Evolutionary conservation across 1,140 invertebrate genomes (phyloP).

Genomic region (Acyrthosiphon pisum): DNA sequence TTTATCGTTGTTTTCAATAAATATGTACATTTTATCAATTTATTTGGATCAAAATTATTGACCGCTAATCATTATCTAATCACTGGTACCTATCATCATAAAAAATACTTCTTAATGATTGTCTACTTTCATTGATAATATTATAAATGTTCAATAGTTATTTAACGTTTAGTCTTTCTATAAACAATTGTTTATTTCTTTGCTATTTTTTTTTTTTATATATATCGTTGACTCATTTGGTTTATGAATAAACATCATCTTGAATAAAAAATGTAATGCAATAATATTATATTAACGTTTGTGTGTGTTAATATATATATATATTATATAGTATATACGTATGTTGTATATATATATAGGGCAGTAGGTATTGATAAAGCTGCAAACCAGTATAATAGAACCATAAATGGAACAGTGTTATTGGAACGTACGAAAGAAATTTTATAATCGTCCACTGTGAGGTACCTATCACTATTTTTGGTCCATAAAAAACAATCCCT

Average conservation of each 20-base stretch:
- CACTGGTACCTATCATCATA: too few relatives aligned
- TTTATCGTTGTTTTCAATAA: neutral
- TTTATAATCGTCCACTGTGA: constrained; percentile 3
- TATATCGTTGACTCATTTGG: neutral
- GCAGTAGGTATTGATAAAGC: constrained; percentile 25
- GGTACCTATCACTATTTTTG: constrained; percentile 40
- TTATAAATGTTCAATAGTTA: too few relatives aligned
- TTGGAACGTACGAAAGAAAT: constrained; percentile 9
- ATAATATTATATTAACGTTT: neutral
- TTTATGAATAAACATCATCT: constrained; percentile 27
- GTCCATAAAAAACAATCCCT: neutral
- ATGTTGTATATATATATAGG: neutral
- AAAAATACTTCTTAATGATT: neutral
- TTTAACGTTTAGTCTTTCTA: neutral
- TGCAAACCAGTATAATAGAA: constrained; percentile 41
- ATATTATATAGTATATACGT: neutral
- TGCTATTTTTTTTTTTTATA: too few relatives aligned
- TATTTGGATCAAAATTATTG: too few relatives aligned
- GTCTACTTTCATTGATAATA: too few relatives aligned
- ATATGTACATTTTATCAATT: too few relatives aligned
- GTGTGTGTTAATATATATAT: neutral
- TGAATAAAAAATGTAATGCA: neutral
- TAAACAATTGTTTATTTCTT: neutral
- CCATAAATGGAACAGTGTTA: constrained; percentile 44
- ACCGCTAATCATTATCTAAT: too few relatives aligned